Percentiles rank a stretch among this genome's conserved stretches.
Conservation (phyloP, 1,140 invertebrate species). For the Dendroctonus ponderosae region DNA sequence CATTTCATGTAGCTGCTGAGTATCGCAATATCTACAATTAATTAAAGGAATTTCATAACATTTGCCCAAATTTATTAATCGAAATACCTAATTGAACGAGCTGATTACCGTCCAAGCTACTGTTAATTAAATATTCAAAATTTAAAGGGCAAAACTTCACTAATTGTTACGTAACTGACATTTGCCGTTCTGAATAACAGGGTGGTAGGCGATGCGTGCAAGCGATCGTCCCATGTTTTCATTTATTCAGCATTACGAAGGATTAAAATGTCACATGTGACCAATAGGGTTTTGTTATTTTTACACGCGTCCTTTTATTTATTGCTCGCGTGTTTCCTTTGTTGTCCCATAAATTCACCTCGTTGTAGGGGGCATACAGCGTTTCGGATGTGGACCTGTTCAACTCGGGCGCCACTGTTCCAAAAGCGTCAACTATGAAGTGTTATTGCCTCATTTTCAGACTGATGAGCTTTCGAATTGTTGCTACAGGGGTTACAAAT, state of each 20-base stretch:
- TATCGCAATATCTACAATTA: no score
- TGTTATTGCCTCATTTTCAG: slow-evolving; percentile 1
- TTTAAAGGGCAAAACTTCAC: not conserved
- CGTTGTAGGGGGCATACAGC: not conserved
- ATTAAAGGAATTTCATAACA: no score
- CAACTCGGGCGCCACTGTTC: slow-evolving; percentile 11
- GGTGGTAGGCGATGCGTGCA: slow-evolving; percentile 9
- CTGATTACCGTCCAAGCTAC: no score
- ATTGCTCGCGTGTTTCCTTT: slow-evolving; percentile 20
- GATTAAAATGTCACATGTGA: slow-evolving; percentile 31
- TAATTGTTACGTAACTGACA: slow-evolving; percentile 2
- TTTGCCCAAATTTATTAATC: no score
- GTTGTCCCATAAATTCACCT: slow-evolving; percentile 14
- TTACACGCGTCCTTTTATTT: slow-evolving; percentile 21
- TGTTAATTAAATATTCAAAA: no score
- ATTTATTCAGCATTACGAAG: slow-evolving; percentile 29
- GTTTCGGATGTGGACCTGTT: slow-evolving; percentile 10
- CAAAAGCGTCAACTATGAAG: slow-evolving; percentile 9
- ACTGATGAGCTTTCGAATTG: not conserved
- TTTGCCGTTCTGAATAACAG: slow-evolving; percentile 10
- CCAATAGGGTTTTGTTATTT: slow-evolving; percentile 31
- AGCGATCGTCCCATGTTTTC: slow-evolving; percentile 7
- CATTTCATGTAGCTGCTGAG: no score
- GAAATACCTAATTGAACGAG: no score
- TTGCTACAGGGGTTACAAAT: no score